Evolutionary conservation across 2,888 invertebrate species (phyloP), one percentile per base, ranked within the genome.

Genomic region (Hedya salicella): DNA sequence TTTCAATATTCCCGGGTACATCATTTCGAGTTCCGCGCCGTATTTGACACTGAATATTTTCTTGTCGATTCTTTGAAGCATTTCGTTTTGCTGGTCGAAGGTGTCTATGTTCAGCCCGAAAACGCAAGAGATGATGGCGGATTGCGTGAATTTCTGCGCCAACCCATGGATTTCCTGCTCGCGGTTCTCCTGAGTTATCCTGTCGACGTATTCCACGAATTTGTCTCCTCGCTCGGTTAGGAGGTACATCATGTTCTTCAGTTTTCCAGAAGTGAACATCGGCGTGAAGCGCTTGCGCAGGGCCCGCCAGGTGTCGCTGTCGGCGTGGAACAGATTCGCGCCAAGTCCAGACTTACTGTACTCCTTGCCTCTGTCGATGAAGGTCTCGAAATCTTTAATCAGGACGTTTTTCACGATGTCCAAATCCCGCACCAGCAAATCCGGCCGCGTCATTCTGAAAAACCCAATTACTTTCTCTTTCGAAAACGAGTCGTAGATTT

Each of bases 381-480:
- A 74, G 0, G 17, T n/a, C 9, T 68, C 42, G 36, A 74, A 74
- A 56, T 73, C 73, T 49, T 70, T 72, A 1, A 74, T 68, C 9
- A 74, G 16, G 9, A 74, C 68, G 8, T 63, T 32, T 56, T 73
- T 73, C 3, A 74, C 71, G 11, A 70, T 21, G 3, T 74, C 72
- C 3, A 70, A 67, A 62, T 74, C 73, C 30, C 66, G 59, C 1
- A 74, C 9, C n/a, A 71, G 32, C 16, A 74, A 59, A 13, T 65
- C 67, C 0, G 71, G 71, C 9, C 40, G 40, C 1, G 60, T 64
- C 14, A 69, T 53, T 63, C 64, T 68, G 14, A 65, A 80, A 6
- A 75, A 60, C 1, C 78, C 79, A 1, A 80, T 73, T 3, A 74
- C 67, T 67, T 76, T 78, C 65, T 78, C 78, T 4, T 77, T 62